Conservation (phyloP, 2,113 vertebrate genomes). For the Trochalopteron elliotii region DNA sequence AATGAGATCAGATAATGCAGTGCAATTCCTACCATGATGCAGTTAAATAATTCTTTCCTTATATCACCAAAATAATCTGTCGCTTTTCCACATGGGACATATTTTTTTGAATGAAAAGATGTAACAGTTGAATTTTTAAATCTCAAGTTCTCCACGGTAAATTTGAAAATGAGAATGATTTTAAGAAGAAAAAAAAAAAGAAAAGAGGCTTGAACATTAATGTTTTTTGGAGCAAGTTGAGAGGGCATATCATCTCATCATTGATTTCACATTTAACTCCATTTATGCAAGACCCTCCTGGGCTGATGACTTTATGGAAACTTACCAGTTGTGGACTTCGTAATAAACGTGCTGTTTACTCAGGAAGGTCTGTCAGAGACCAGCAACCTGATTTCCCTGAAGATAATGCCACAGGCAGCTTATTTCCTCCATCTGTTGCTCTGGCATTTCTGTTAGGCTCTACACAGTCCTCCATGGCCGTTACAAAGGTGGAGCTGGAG, state of each 20-base stretch:
- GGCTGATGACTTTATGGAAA: neutral
- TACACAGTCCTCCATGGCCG: neutral
- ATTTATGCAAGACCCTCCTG: neutral
- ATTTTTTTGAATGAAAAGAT: neutral
- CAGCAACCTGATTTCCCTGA: neutral
- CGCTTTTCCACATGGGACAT: neutral
- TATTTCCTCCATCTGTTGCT: neutral
- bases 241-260: neutral
- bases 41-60: neutral
- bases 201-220: neutral
- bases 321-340: neutral
- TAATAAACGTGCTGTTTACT: neutral
- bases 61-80: neutral
- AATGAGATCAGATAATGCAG: neutral
- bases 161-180: neutral
- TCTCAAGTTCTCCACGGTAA: neutral
- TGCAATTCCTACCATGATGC: neutral
- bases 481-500: neutral
- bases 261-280: neutral
- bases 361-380: neutral
- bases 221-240: neutral
- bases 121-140: neutral
- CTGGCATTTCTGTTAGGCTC: neutral
- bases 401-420: neutral
- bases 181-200: neutral